Percentiles rank a stretch among this genome's conserved stretches.
These are phyloP conservation scores for Lordiphosa mommai DNA, from an alignment of 1,140 invertebrate species.

Conservation along the genomic window DNA sequence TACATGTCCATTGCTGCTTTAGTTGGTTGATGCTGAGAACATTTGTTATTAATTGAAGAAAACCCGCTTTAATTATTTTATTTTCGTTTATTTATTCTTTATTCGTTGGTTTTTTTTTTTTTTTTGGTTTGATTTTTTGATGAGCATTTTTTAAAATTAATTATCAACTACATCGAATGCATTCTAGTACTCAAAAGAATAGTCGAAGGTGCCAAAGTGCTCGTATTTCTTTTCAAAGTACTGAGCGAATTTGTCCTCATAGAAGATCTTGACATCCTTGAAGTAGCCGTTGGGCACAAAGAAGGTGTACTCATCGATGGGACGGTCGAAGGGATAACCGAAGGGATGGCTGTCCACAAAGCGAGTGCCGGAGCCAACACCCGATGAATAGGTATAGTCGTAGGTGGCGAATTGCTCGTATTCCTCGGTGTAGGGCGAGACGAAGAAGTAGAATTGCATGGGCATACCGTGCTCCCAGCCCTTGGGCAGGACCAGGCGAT, in stretches of 20 bases:
- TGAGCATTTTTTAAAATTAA: slow-evolving; percentile 25
- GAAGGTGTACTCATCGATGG: slow-evolving; percentile 73
- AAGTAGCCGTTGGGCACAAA: slow-evolving; percentile 77
- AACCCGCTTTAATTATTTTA: background rate
- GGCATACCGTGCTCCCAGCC: slow-evolving; percentile 83
- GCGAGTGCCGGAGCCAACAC: slow-evolving; percentile 64
- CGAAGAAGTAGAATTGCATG: slow-evolving; percentile 83
- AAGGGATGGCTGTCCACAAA: slow-evolving; percentile 65
- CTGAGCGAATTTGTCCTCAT: slow-evolving; percentile 80
- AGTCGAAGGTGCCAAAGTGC: slow-evolving; percentile 60
- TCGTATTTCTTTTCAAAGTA: slow-evolving; percentile 63
- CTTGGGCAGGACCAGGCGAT: slow-evolving; percentile 82
- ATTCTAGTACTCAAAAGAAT: slow-evolving; percentile 43
- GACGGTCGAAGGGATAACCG: slow-evolving; percentile 80
- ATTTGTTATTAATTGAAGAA: background rate
- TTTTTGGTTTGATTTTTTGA: slow-evolving; percentile 47
- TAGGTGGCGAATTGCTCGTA: slow-evolving; percentile 59
- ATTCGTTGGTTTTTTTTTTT: slow-evolving; percentile 8
- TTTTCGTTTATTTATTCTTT: slow-evolving; percentile 21
- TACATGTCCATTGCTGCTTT: background rate
- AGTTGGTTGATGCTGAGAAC: background rate
- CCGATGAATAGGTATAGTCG: slow-evolving; percentile 52
- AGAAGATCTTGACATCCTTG: slow-evolving; percentile 78
- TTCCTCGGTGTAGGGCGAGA: slow-evolving; percentile 78
- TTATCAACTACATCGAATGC: slow-evolving; percentile 31